Conservation (phyloP, 2,888 invertebrate genomes). For the Zeuzera pyrina region DNA sequence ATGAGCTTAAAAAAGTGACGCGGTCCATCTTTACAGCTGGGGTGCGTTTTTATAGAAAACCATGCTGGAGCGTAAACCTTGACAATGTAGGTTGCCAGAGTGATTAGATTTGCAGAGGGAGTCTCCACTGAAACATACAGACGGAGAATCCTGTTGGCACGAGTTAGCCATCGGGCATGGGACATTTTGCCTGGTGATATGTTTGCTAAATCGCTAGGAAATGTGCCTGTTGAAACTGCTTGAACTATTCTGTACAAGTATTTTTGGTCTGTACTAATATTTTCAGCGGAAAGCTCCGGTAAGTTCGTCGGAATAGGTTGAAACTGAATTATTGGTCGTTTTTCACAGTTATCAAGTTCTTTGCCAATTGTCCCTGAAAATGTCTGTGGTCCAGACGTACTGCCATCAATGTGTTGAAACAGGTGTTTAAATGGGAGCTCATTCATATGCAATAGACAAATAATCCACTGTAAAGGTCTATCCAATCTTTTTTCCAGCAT, state of each 20-base stretch:
- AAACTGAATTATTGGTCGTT: conserved; percentile 7
- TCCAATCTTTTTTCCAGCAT: conserved; percentile 11
- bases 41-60: conserved; percentile 19
- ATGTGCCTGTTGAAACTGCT: conserved; percentile 9
- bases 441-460: conserved; percentile 16
- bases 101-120: conserved; percentile 12
- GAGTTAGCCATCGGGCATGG: conserved; percentile 16
- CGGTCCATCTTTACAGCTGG: conserved; percentile 20
- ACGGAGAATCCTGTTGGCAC: conserved; percentile 15
- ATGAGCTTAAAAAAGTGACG: conserved; percentile 15
- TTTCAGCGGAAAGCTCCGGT: conserved; percentile 6
- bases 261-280: conserved; percentile 14
- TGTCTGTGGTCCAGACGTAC: conserved; percentile 14
- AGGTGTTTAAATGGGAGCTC: conserved; percentile 17
- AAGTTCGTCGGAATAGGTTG: conserved; percentile 6
- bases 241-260: conserved; percentile 13
- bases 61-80: conserved; percentile 20
- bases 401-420: conserved; percentile 17
- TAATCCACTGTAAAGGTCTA: conserved; percentile 18
- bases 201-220: conserved; percentile 11
- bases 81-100: conserved; percentile 15
- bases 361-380: conserved; percentile 18
- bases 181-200: conserved; percentile 16
- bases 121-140: conserved; percentile 14
- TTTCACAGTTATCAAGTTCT: conserved; percentile 14